Evolutionary conservation across 2,888 invertebrate genomes (phyloP).

Genomic region (Elmis aenea): DNA sequence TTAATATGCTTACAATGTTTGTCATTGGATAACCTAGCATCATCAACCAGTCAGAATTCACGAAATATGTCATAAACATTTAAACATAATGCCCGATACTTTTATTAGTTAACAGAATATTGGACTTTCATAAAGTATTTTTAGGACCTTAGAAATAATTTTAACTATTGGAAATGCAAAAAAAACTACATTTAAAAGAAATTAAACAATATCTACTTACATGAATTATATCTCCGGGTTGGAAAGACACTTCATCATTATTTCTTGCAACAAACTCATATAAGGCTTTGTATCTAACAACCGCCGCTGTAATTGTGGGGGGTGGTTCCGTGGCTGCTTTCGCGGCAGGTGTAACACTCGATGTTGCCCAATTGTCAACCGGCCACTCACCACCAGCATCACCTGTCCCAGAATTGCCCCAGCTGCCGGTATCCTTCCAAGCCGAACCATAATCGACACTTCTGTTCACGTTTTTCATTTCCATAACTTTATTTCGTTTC

Average conservation of each 20-base stretch:
- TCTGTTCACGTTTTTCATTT: slow-evolving; percentile 45
- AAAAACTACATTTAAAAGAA: slow-evolving; percentile 1
- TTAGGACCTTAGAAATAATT: too few relatives aligned
- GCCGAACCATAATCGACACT: slow-evolving; percentile 47
- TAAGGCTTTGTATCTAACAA: slow-evolving; percentile 77
- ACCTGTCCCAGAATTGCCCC: slow-evolving; percentile 46
- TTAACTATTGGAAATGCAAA: too few relatives aligned
- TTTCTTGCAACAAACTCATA: slow-evolving; percentile 93
- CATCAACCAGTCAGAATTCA: too few relatives aligned
- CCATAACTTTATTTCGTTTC: slow-evolving; percentile 51
- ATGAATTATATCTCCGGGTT: slow-evolving; percentile 88
- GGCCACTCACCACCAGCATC: slow-evolving; percentile 52
- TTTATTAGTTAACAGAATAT: too few relatives aligned
- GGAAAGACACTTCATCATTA: slow-evolving; percentile 86
- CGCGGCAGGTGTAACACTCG: slow-evolving; percentile 13
- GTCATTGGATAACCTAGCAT: too few relatives aligned
- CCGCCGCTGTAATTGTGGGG: slow-evolving; percentile 47
- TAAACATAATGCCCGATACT: too few relatives aligned
- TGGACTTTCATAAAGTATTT: too few relatives aligned
- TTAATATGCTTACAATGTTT: too few relatives aligned
- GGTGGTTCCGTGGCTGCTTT: slow-evolving; percentile 27
- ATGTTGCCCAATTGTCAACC: slow-evolving; percentile 42
- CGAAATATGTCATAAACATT: too few relatives aligned
- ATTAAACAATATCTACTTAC: slow-evolving; percentile 47
- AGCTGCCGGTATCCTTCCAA: slow-evolving; percentile 55